Percentiles rank a stretch among this genome's conserved stretches.
Conservation (phyloP, 2,113 vertebrate species). For the Bolborhynchus lineola region DNA sequence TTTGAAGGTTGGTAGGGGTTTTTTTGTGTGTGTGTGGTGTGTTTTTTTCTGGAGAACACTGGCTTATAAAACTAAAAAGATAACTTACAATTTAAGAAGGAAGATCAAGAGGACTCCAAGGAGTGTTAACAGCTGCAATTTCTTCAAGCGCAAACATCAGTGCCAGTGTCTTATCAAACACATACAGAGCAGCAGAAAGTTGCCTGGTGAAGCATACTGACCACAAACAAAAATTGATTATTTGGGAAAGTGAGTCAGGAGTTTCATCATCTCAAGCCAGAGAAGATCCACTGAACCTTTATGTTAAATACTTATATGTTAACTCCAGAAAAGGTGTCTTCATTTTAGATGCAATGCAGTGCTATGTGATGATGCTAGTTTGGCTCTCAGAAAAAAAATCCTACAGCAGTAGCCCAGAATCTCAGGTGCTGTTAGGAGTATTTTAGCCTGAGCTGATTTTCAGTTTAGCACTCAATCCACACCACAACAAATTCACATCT, state of each 20-base stretch:
- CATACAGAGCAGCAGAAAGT: neutral
- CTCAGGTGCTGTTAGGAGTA: neutral
- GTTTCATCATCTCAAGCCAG: neutral
- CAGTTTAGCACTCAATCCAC: neutral
- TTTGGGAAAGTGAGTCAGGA: neutral
- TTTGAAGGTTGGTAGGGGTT: too few relatives aligned
- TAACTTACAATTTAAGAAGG: neutral
- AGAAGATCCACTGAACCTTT: neutral
- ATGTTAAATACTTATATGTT: neutral
- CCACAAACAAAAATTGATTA: neutral
- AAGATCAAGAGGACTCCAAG: neutral
- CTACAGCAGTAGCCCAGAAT: neutral
- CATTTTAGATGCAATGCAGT: neutral
- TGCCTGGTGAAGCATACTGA: neutral
- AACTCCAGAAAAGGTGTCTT: neutral
- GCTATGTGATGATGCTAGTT: neutral
- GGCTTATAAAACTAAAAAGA: neutral
- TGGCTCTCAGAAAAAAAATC: neutral
- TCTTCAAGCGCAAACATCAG: neutral
- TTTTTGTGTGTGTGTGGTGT: neutral
- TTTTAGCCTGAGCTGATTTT: neutral
- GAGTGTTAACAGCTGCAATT: neutral
- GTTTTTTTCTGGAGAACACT: neutral
- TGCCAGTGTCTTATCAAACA: neutral
- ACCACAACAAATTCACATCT: neutral